Conservation (phyloP, 2,797 vertebrate genomes). For the Leptodactylus fallax region DNA sequence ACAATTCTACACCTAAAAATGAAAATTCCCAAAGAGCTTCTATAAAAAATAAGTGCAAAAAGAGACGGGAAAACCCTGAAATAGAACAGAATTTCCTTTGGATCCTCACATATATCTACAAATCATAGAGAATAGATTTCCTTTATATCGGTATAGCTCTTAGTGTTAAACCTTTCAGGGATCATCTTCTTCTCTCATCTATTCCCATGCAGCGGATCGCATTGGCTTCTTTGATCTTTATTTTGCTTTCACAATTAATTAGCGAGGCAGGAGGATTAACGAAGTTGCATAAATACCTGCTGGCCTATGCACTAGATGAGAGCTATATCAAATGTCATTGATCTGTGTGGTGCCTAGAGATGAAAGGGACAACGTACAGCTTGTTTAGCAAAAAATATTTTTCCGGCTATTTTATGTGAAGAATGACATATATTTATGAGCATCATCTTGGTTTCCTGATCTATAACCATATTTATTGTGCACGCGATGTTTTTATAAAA, state of each 20-base stretch:
- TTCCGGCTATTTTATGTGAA: too few relatives aligned
- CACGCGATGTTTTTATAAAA: too few relatives aligned
- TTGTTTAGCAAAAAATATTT: neutral
- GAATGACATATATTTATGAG: too few relatives aligned
- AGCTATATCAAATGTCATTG: conserved; percentile 5
- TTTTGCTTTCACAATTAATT: conserved; percentile 12
- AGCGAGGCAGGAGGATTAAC: neutral
- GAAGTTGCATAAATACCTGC: conserved; percentile 5
- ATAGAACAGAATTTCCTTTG: too few relatives aligned
- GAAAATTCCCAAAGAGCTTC: too few relatives aligned
- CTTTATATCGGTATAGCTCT: neutral
- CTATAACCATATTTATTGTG: too few relatives aligned
- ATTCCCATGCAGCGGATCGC: neutral
- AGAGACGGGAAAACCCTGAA: too few relatives aligned
- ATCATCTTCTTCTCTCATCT: neutral
- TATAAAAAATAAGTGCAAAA: too few relatives aligned
- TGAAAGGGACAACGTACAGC: neutral
- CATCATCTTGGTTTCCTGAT: too few relatives aligned
- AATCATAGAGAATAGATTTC: too few relatives aligned
- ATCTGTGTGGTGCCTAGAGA: neutral
- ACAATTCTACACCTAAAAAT: too few relatives aligned
- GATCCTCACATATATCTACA: too few relatives aligned
- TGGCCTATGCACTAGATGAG: neutral
- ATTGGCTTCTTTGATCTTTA: neutral
- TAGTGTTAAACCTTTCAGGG: neutral